Percentiles rank a stretch among this genome's conserved stretches.
phyloP scores from a whole-genome alignment of 2,113 vertebrate species.

The Leptocoma aspasia region DNA sequence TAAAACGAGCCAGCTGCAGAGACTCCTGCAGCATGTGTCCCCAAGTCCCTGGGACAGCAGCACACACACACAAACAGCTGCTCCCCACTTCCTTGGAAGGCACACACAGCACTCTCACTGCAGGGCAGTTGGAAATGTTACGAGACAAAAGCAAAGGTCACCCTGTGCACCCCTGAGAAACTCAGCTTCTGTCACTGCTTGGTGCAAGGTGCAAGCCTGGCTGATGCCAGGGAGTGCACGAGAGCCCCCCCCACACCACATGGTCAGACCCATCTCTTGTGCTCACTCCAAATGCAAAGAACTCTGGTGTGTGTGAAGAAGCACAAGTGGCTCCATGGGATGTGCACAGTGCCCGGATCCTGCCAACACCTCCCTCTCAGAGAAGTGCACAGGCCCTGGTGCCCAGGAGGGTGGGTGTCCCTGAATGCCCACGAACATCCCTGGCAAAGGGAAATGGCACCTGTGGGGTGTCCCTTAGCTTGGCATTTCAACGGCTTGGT shows the following conservation, averaged over 20 bases:
- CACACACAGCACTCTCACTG: background rate
- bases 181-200: background rate
- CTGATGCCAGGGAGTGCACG: background rate
- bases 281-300: background rate
- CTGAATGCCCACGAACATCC: background rate
- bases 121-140: background rate
- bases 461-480: background rate
- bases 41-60: background rate
- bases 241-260: fast-evolving
- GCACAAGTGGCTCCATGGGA: background rate
- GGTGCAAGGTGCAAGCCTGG: background rate
- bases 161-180: background rate
- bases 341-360: fast-evolving
- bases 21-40: background rate
- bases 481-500: background rate
- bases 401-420: background rate
- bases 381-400: background rate
- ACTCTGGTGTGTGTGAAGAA: background rate
- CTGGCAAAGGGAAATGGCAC: background rate
- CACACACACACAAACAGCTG: background rate
- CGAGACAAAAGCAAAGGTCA: background rate
- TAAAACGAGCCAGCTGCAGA: background rate
- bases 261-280: background rate
- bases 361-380: fast-evolving
- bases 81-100: background rate